Conservation (phyloP, 2,888 invertebrate species). For the Trypoxylon attenuatum region DNA sequence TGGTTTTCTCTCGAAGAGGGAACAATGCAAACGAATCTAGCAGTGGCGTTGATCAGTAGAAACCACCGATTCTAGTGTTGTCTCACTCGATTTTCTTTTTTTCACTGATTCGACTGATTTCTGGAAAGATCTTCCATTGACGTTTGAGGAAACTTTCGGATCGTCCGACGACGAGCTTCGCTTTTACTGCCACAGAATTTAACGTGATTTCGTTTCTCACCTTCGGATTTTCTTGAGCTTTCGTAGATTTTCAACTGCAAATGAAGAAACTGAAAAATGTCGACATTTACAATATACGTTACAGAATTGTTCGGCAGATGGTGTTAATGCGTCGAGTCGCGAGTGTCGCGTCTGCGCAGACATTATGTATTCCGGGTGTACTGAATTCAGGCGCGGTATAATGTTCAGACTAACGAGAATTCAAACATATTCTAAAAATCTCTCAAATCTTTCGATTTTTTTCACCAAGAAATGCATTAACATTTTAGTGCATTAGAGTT, state of each 20-base stretch:
- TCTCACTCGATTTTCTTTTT: not conserved
- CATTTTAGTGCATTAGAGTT: no score
- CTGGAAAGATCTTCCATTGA: no score
- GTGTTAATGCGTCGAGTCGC: not conserved
- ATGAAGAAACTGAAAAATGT: not conserved
- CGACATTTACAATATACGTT: not conserved
- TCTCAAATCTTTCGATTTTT: not conserved
- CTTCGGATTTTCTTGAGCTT: not conserved
- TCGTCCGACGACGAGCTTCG: no score
- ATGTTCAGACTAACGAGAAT: no score
- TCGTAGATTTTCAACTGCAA: not conserved
- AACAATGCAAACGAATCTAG: conserved; percentile 27
- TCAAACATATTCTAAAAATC: not conserved
- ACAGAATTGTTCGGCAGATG: not conserved
- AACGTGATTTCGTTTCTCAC: not conserved
- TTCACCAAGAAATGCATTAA: no score
- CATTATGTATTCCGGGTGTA: not conserved
- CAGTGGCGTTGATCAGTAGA: conserved; percentile 31
- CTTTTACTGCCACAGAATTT: not conserved
- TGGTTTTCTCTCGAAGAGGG: conserved; percentile 3
- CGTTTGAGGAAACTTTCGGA: no score
- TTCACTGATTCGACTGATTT: conserved; percentile 5
- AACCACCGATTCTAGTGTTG: conserved; percentile 27
- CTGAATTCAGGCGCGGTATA: not conserved
- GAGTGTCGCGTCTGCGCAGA: not conserved